These are phyloP conservation scores for Diplogasteroides magnus DNA, from an alignment of 1,140 invertebrate genomes.

Conservation along the genomic window DNA sequence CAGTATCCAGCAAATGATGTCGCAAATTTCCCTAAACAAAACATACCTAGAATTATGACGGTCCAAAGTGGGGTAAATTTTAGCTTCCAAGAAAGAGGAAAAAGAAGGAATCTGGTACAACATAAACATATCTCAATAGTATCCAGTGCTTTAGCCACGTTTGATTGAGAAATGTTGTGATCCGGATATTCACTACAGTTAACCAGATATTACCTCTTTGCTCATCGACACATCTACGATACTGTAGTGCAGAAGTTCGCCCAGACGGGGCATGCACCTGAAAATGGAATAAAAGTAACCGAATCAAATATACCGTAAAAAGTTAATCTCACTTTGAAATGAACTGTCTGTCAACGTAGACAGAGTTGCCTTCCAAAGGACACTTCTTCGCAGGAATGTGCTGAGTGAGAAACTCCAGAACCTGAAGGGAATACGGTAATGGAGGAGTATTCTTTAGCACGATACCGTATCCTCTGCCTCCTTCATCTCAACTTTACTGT, in stretches of 20 bases:
- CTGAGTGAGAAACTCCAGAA: constrained; percentile 64
- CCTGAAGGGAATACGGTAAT: background rate
- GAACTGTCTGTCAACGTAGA: constrained; percentile 78
- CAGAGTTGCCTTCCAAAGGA: constrained; percentile 80
- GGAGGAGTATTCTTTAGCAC: too few species aligned
- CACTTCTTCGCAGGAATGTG: constrained; percentile 64
- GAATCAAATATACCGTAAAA: background rate
- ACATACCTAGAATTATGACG: too few species aligned
- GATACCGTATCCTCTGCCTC: constrained; percentile 34
- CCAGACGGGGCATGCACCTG: constrained; percentile 67
- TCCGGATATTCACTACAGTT: too few species aligned
- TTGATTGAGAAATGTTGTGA: too few species aligned
- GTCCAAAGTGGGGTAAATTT: too few species aligned
- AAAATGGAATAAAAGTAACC: too few species aligned
- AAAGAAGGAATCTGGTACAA: too few species aligned
- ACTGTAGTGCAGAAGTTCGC: constrained; percentile 80
- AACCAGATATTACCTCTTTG: constrained; percentile 81
- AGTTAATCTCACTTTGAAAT: constrained; percentile 61
- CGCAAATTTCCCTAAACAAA: too few species aligned
- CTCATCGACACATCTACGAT: constrained; percentile 84
- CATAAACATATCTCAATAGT: too few species aligned
- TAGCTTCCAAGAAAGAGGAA: too few species aligned
- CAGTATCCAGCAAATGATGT: too few species aligned
- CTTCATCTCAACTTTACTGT: constrained; percentile 24
- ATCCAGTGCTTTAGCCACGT: too few species aligned